Percentiles rank a stretch among this genome's conserved stretches.
Conservation (phyloP, 2,113 vertebrate species). For the Halichoeres trimaculatus region DNA sequence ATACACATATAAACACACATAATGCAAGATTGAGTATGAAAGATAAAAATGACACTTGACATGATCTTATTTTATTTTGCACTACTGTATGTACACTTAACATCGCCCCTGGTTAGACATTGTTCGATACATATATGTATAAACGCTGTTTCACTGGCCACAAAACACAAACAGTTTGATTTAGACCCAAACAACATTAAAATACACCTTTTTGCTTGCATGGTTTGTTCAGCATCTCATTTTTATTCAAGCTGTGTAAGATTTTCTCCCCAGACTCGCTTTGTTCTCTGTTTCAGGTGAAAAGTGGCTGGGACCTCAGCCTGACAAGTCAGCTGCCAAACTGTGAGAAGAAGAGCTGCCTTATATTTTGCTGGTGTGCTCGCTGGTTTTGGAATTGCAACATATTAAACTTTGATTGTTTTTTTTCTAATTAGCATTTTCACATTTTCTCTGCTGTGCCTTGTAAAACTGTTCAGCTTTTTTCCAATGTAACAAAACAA, state of each 20-base stretch:
- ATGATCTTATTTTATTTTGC: too few species aligned
- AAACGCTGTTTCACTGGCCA: too few species aligned
- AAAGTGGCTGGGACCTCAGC: constrained; percentile 82
- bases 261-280: neutral
- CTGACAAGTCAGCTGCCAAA: constrained; percentile 60
- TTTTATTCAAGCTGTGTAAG: neutral
- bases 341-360: constrained; percentile 62
- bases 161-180: neutral
- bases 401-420: neutral
- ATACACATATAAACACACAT: neutral
- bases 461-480: neutral
- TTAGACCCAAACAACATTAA: neutral
- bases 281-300: constrained; percentile 77
- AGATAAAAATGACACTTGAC: neutral
- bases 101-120: too few species aligned
- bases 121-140: too few species aligned
- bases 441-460: constrained; percentile 9
- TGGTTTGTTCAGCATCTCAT: neutral
- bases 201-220: neutral
- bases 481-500: neutral
- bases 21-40: neutral
- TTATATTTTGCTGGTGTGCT: neutral
- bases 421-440: neutral
- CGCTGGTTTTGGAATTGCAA: neutral
- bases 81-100: too few species aligned